A percentile compares a stretch with the other conserved stretches of the same genome.
These are phyloP conservation scores for Penelope pileata DNA, from an alignment of 2,113 vertebrate species.

Conservation along the genomic window DNA sequence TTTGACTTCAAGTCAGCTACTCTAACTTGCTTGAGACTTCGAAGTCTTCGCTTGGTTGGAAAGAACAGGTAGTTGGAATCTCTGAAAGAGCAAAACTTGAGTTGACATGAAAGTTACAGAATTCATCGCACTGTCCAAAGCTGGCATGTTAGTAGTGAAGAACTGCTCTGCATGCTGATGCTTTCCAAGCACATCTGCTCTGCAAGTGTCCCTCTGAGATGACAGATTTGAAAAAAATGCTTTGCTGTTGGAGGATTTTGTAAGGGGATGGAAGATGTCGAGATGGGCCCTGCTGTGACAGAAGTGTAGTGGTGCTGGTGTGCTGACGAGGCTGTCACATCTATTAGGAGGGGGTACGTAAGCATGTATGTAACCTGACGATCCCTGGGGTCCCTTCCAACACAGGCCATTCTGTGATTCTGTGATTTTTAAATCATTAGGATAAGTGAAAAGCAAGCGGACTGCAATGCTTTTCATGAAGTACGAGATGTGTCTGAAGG, in stretches of 20 bases:
- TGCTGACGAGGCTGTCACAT: constrained; percentile 11
- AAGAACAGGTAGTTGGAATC: background rate
- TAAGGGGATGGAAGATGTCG: background rate
- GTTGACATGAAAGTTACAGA: background rate
- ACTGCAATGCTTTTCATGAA: background rate
- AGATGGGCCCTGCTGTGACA: background rate
- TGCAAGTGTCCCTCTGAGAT: constrained; percentile 20
- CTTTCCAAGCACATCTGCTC: constrained; percentile 41
- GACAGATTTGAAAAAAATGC: background rate
- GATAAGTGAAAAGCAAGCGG: background rate
- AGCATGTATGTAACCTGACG: no score
- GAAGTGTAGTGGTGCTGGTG: background rate
- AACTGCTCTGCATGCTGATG: background rate
- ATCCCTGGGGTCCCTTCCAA: no score
- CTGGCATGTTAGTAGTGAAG: background rate
- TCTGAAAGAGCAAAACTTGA: background rate
- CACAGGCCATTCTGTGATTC: no score
- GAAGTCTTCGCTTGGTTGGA: background rate
- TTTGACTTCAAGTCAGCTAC: background rate
- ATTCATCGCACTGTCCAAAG: background rate
- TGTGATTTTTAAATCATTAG: background rate
- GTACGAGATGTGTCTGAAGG: background rate
- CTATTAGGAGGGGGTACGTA: background rate
- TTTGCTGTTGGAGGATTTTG: background rate
- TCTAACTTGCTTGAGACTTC: background rate